Conservation (phyloP, 2,888 invertebrate genomes). For the Omphaloscelis lunosa region DNA sequence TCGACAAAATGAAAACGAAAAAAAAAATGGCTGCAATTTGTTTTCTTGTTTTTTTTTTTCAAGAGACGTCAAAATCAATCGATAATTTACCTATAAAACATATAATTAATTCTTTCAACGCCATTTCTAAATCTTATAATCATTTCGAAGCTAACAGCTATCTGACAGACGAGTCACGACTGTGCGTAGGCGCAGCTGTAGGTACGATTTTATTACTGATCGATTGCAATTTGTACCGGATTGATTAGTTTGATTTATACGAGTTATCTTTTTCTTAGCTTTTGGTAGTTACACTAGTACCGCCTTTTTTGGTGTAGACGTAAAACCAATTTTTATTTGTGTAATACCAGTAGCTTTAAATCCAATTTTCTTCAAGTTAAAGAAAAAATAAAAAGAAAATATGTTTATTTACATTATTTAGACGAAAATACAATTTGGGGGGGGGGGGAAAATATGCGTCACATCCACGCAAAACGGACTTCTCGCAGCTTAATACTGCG, state of each 20-base stretch:
- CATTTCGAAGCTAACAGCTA: slow-evolving; percentile 47
- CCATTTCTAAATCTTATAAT: slow-evolving; percentile 47
- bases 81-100: slow-evolving; percentile 2
- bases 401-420: no score
- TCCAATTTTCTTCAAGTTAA: no score
- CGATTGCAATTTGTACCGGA: slow-evolving; percentile 61
- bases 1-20: no score
- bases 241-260: slow-evolving; percentile 55
- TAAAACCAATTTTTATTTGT: background rate
- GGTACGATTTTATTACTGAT: slow-evolving; percentile 60
- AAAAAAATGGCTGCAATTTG: no score
- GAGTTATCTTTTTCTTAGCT: slow-evolving; percentile 18
- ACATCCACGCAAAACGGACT: no score
- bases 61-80: background rate
- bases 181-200: slow-evolving; percentile 60
- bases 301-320: background rate
- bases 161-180: slow-evolving; percentile 61
- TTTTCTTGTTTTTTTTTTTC: background rate
- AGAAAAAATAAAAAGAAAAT: no score
- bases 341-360: no score
- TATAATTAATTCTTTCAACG: slow-evolving; percentile 27
- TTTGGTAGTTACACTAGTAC: background rate
- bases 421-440: no score
- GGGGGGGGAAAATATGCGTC: no score
- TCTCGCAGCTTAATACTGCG: no score